Conservation (phyloP, 1,140 invertebrate species). For the Plectrocnemia conspersa region DNA sequence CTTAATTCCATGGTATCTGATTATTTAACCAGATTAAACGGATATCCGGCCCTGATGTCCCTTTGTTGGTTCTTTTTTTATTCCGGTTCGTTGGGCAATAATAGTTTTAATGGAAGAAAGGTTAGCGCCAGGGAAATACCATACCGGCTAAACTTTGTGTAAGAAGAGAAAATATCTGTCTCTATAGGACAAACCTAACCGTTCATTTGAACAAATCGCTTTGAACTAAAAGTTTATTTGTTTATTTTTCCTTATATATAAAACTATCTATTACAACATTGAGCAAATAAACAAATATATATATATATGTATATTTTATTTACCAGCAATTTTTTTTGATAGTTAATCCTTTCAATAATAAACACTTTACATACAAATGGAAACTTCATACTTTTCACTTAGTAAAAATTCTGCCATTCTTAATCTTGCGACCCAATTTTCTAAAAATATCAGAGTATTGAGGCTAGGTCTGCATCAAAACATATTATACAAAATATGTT, state of each 20-base stretch:
- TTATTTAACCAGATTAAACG: conserved; percentile 1
- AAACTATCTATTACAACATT: background rate
- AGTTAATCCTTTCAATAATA: too few species aligned
- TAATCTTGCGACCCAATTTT: too few species aligned
- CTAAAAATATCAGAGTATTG: too few species aligned
- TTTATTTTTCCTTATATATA: background rate
- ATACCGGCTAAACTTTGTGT: background rate
- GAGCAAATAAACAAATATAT: too few species aligned
- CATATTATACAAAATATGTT: too few species aligned
- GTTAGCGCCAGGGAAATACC: background rate
- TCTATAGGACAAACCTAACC: background rate
- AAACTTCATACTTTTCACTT: too few species aligned
- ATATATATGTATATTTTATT: too few species aligned
- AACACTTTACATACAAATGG: too few species aligned
- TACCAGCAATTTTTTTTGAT: too few species aligned
- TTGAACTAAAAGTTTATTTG: background rate
- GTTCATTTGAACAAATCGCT: background rate
- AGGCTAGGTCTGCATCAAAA: too few species aligned
- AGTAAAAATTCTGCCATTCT: too few species aligned
- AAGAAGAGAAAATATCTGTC: background rate
- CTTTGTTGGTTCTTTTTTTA: background rate
- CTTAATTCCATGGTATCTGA: background rate
- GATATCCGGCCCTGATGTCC: background rate
- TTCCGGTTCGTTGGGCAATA: conserved; percentile 13
- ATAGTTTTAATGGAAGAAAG: conserved; percentile 15